Percentiles rank a stretch among this genome's conserved stretches.
These are phyloP conservation scores for Chaenogobius annularis DNA, from an alignment of 2,113 vertebrate genomes.

Conservation along the genomic window DNA sequence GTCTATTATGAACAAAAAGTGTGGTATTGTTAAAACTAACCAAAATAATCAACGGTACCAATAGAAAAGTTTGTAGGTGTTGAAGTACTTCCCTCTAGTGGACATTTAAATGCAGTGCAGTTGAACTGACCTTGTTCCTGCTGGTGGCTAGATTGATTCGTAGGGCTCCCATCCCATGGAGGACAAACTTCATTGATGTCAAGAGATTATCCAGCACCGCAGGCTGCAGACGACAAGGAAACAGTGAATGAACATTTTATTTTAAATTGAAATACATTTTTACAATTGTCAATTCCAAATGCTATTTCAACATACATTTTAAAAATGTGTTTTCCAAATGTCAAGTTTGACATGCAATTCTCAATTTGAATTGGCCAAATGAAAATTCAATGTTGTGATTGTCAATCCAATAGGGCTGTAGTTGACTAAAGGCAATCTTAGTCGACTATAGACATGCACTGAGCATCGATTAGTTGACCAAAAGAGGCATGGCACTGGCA, in stretches of 20 bases:
- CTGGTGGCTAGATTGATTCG: constrained; percentile 77
- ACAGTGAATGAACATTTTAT: not conserved
- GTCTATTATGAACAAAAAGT: not conserved
- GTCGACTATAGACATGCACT: too few species aligned
- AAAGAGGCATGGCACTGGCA: too few species aligned
- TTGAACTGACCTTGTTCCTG: constrained; percentile 74
- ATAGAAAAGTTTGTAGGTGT: constrained; percentile 1
- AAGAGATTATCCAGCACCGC: constrained; percentile 82
- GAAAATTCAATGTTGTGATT: too few species aligned
- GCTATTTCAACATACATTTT: too few species aligned
- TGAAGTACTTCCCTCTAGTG: constrained; percentile 51
- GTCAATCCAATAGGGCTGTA: too few species aligned
- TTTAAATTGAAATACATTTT: too few species aligned
- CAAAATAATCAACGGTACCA: not conserved
- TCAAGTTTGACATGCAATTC: too few species aligned
- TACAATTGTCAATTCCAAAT: too few species aligned
- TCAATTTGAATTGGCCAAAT: too few species aligned
- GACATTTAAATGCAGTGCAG: constrained; percentile 12
- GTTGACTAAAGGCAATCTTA: too few species aligned
- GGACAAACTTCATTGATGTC: constrained; percentile 83
- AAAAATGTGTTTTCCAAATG: too few species aligned
- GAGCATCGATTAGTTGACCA: too few species aligned
- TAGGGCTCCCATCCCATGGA: constrained; percentile 79
- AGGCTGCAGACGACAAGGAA: constrained; percentile 62
- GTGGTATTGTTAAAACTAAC: not conserved